Conservation (phyloP, 2,888 invertebrate genomes). For the Thecocarcelia acutangulata region DNA sequence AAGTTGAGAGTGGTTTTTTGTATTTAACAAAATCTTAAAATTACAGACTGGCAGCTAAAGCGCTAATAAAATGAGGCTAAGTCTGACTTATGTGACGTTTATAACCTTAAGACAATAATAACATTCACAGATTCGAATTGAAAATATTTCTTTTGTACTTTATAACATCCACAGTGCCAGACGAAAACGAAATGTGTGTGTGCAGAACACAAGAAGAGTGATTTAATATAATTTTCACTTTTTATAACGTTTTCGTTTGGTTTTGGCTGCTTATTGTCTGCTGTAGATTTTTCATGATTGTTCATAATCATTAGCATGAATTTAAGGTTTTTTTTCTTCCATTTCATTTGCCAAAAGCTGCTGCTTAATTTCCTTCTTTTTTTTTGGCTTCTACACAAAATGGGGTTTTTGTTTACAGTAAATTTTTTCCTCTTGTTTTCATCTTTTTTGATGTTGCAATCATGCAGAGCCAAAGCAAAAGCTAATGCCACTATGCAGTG, state of each 20-base stretch:
- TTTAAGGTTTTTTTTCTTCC: conserved; percentile 45
- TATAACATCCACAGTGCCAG: conserved; percentile 1
- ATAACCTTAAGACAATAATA: conserved; percentile 62
- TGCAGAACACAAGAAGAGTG: background rate
- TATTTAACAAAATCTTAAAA: background rate
- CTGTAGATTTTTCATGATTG: conserved; percentile 41
- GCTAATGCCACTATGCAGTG: no score
- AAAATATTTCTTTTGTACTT: conserved; percentile 43
- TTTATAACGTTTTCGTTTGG: background rate
- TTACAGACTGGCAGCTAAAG: conserved; percentile 43
- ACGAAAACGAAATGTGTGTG: conserved; percentile 6
- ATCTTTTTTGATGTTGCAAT: conserved; percentile 12
- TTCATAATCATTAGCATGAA: conserved; percentile 60
- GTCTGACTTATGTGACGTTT: conserved; percentile 65
- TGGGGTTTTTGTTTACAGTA: background rate
- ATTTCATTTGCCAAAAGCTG: background rate
- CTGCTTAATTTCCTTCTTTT: conserved; percentile 6
- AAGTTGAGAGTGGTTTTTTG: conserved; percentile 1
- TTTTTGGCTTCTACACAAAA: conserved; percentile 8
- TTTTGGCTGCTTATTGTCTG: conserved; percentile 62
- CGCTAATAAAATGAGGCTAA: conserved; percentile 67
- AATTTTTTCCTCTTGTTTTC: conserved; percentile 10
- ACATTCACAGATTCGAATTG: conserved; percentile 32
- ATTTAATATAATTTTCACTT: conserved; percentile 22
- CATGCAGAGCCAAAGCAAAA: background rate